phyloP scores from a whole-genome alignment of 2,888 invertebrate species.

The Drepanosiphum platanoidis region DNA sequence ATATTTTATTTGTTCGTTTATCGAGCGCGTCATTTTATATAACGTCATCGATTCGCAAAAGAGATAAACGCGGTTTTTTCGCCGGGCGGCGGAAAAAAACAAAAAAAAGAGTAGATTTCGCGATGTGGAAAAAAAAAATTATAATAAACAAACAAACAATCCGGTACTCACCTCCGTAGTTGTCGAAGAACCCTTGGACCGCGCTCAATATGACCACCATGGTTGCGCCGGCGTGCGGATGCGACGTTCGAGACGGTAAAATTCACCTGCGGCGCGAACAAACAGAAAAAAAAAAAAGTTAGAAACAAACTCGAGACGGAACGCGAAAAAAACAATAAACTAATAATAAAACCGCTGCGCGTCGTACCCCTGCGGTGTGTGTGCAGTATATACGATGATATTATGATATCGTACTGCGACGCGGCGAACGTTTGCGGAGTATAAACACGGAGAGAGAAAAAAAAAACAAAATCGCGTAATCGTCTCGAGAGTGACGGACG shows the following conservation, averaged over 20 bases:
- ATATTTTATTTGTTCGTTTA: no score
- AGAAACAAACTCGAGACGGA: neutral
- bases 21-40: no score
- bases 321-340: neutral
- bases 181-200: slow-evolving; percentile 81
- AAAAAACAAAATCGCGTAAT: no score
- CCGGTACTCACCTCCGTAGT: slow-evolving; percentile 82
- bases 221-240: neutral
- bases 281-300: neutral
- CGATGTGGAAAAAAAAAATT: neutral
- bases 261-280: slow-evolving; percentile 26
- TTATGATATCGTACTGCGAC: neutral
- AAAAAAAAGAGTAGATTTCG: neutral
- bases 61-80: no score
- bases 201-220: neutral
- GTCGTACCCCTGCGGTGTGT: no score
- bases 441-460: no score
- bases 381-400: neutral
- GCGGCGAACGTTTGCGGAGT: neutral
- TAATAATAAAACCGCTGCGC: neutral
- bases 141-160: neutral
- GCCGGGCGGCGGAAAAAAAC: no score
- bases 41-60: no score
- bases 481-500: no score
- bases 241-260: neutral